Base-by-base conservation (phyloP, 2,113 vertebrate genomes). In the Colius striatus region DNA sequence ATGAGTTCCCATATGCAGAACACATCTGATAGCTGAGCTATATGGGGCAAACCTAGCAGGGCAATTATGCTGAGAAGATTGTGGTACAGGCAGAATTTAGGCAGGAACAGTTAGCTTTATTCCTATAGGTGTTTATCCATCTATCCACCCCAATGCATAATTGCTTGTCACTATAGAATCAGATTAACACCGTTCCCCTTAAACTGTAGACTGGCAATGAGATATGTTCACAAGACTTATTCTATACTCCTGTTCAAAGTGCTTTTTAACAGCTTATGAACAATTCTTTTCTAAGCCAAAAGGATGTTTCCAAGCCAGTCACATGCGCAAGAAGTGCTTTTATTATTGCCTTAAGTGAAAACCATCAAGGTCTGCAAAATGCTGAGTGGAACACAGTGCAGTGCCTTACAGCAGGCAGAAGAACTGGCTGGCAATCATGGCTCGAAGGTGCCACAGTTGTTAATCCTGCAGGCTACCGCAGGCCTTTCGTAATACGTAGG, bases 401-500 rank as follows among this genome's bases (percentile, higher is more conserved):
- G 63, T 82, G 10, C 65, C 34, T 84, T 82, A 74, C 43, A 57
- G 38, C 36, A 45, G 60, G 55, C 79, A 94, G 50, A 51, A 87
- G 61, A 94, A 66, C 3, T 51, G 51, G 26, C 48, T 29, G 41
- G 60, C 15, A 13, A 62, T 97, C 84, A 97, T 0, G 53, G 48
- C 54, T 96, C 63, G 45, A 98, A 97, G n/a, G 96, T 70, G 43
- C 98, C 98, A 97, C 99, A 99, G 55, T 97, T 89, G 51, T 43
- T 75, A 84, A 99, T 97, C 96, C 83, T 97, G 95, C 98, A 99
- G 22, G 97, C 91, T 76, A 95, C 70, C 18, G 83, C 84, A 61
- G 99, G 99, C 87, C 98, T 98, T 96, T 99, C 98, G 2, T 99
- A 99, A 87, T 91, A 95, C 11, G 98, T 98, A 36, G 97, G 92